These are phyloP conservation scores for Baronia brevicornis DNA, from an alignment of 2,888 invertebrate species.

Conservation along the genomic window DNA sequence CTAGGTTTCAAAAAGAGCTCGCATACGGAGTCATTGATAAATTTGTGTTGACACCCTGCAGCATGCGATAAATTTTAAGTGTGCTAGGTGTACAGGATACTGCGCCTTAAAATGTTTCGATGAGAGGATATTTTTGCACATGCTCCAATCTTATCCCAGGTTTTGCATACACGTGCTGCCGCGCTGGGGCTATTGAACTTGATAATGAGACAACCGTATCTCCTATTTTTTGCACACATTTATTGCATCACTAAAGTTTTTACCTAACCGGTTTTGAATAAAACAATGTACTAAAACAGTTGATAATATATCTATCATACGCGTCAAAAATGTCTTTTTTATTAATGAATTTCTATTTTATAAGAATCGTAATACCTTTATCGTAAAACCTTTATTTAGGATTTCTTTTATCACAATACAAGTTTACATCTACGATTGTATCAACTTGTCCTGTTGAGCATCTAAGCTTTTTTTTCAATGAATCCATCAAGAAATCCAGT, in stretches of 20 bases:
- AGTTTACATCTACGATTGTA: slow-evolving; percentile 4
- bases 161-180: slow-evolving; percentile 74
- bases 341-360: too few relatives aligned
- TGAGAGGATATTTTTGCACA: slow-evolving; percentile 57
- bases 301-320: too few relatives aligned
- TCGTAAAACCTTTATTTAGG: too few relatives aligned
- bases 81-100: slow-evolving; percentile 38
- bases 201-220: slow-evolving; percentile 68
- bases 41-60: slow-evolving; percentile 58
- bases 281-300: slow-evolving; percentile 17
- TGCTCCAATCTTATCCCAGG: slow-evolving; percentile 34
- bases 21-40: slow-evolving; percentile 58
- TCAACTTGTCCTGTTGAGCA: slow-evolving; percentile 6
- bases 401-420: too few relatives aligned
- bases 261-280: slow-evolving; percentile 26
- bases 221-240: slow-evolving; percentile 48
- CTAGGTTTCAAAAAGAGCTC: slow-evolving; percentile 35
- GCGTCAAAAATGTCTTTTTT: too few relatives aligned
- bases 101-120: slow-evolving; percentile 53
- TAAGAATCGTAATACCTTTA: too few relatives aligned
- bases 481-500: slow-evolving; percentile 44
- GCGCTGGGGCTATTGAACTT: slow-evolving; percentile 71
- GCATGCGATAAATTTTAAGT: slow-evolving; percentile 60
- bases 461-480: slow-evolving; percentile 27
- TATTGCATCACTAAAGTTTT: slow-evolving; percentile 63